Evolutionary conservation across 2,888 invertebrate genomes (phyloP).

Genomic region (Caradrina kadenii): DNA sequence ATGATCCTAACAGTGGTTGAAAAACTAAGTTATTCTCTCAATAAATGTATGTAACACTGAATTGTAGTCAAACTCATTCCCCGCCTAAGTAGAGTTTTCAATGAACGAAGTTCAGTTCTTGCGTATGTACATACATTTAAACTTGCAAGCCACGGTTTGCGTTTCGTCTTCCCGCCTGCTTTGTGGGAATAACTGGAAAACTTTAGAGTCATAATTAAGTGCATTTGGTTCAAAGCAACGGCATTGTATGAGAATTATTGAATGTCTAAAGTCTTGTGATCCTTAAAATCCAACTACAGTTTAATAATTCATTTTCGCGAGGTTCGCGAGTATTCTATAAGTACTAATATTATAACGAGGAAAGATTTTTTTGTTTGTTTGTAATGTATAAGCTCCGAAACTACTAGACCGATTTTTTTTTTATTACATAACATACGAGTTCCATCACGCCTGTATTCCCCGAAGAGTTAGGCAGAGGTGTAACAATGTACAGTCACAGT

Average conservation of each 20-base stretch:
- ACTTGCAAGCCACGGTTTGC: constrained; percentile 25
- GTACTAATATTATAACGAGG: no score
- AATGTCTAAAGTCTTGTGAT: constrained; percentile 2
- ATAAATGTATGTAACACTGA: constrained; percentile 17
- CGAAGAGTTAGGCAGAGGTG: no score
- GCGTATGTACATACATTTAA: constrained; percentile 20
- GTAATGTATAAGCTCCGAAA: no score
- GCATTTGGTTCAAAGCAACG: constrained; percentile 8
- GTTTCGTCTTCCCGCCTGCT: constrained; percentile 25
- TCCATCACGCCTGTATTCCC: no score
- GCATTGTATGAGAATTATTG: neutral
- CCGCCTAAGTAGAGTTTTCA: constrained; percentile 39
- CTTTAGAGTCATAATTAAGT: constrained; percentile 44
- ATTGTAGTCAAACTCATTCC: constrained; percentile 26
- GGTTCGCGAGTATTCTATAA: no score
- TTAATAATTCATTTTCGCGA: neutral
- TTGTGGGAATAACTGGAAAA: constrained; percentile 33
- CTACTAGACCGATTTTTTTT: no score
- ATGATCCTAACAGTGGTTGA: neutral
- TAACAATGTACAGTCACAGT: no score
- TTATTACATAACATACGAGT: no score
- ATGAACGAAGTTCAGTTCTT: constrained; percentile 44
- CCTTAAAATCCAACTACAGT: neutral
- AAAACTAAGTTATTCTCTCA: neutral
- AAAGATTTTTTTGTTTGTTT: no score